These are phyloP conservation scores for Lipophrys pholis DNA, from an alignment of 2,113 vertebrate genomes.

Conservation along the genomic window DNA sequence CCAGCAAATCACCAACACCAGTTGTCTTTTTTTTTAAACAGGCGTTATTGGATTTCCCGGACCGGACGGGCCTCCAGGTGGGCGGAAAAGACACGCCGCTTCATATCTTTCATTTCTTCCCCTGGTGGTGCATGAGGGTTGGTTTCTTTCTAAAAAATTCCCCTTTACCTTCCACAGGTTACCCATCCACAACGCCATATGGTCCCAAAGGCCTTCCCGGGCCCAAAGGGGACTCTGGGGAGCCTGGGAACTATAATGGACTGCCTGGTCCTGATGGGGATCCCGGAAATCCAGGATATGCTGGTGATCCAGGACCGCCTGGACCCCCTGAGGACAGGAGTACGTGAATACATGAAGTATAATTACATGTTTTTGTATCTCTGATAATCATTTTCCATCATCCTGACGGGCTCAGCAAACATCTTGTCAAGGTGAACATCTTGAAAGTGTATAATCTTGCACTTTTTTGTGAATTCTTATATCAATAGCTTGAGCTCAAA, in stretches of 20 bases:
- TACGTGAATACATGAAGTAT: conserved; percentile 26
- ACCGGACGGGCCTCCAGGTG: conserved; percentile 62
- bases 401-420: too few relatives aligned
- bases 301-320: conserved; percentile 86
- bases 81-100: not conserved
- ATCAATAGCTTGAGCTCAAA: too few relatives aligned
- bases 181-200: conserved; percentile 67
- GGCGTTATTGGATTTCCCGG: conserved; percentile 64
- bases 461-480: too few relatives aligned
- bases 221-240: conserved; percentile 88
- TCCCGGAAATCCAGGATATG: conserved; percentile 82
- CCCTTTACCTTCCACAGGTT: conserved; percentile 29
- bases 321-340: conserved; percentile 72
- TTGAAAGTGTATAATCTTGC: too few relatives aligned
- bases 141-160: not conserved
- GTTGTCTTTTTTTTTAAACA: conserved; percentile 17
- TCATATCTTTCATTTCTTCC: not conserved
- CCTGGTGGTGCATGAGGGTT: too few relatives aligned
- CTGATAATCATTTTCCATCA: too few relatives aligned
- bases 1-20: not conserved
- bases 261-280: conserved; percentile 83
- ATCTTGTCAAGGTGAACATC: too few relatives aligned
- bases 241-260: conserved; percentile 82
- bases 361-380: too few relatives aligned
- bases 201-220: conserved; percentile 87